Base-by-base conservation (phyloP, 2,888 invertebrate species). In the Macaria liturata region DNA sequence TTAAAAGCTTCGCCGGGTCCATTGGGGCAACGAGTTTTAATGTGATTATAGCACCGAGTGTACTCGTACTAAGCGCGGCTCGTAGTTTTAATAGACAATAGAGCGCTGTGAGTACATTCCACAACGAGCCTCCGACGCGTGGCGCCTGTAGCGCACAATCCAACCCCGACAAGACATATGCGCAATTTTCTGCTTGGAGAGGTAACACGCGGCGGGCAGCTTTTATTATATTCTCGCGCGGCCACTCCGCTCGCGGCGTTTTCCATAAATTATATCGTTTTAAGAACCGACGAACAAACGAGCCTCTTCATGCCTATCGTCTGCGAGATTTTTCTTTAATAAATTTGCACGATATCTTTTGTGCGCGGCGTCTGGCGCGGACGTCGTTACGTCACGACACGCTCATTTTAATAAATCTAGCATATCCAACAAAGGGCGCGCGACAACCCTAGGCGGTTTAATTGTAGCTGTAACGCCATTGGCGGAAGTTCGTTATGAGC, bases 401-500 rank as follows among this genome's bases (percentile, higher is more conserved):
- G 54, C 72, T 68, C 71, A 71, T 74, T 76, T 71, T 63, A 71
- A 74, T 75, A 72, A 74, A 72, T 72, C 68, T 65, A 66, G 68
- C 67, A 72, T 69, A 69, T 70, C 66, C 61, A 69, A 80, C 79
- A 80, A 81, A 78, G 67, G 62, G 59, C 59, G 47, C 63, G 72
- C 57, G 76, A 73, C 74, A 80, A 67, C 82, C 84, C 75, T 82
- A 67, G 73, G 73, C 71, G 64, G 61, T 75, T 80, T 78, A 77
- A 83, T 83, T 82, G 81, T 83, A 70, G 67, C 70, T 67, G 66
- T 72, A 70, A 68, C 70, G 67, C 74, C 75, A 84, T 83, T 80
- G 84, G 78, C 76, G 84, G 84, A 81, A 72, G 77, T 80, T 84
- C 79, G 74, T 84, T 79, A 82, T 74, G 73, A 76, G 69, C 73